Conservation (phyloP, 2,113 vertebrate genomes). For the Brevimyrus niger region DNA sequence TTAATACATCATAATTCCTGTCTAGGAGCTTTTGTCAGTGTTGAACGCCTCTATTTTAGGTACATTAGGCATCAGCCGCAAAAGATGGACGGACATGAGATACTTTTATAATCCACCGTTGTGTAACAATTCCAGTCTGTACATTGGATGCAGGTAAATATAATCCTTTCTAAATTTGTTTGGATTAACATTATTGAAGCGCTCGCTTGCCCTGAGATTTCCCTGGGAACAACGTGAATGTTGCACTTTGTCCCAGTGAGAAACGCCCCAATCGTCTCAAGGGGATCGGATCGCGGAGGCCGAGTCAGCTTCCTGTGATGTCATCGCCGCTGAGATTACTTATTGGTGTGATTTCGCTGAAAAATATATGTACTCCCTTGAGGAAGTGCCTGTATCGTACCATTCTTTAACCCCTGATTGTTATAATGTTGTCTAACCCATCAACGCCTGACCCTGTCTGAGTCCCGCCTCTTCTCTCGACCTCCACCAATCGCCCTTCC, state of each 20-base stretch:
- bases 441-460: background rate
- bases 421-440: background rate
- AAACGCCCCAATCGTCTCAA: background rate
- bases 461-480: background rate
- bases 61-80: background rate
- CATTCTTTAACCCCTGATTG: constrained; percentile 1
- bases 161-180: background rate
- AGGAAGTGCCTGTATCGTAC: background rate
- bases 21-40: background rate
- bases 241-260: background rate
- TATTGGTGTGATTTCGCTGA: background rate
- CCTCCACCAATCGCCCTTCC: background rate
- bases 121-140: background rate
- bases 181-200: background rate
- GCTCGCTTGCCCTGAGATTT: background rate
- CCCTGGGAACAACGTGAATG: background rate
- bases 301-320: background rate
- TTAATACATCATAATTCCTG: background rate
- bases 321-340: background rate
- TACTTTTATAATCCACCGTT: background rate
- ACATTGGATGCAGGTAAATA: background rate
- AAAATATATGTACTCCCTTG: constrained; percentile 33
- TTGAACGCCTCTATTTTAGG: background rate
- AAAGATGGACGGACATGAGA: background rate
- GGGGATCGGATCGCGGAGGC: background rate